Evolutionary conservation across 2,888 invertebrate species (phyloP).

Genomic region (Limnephilus auricula): DNA sequence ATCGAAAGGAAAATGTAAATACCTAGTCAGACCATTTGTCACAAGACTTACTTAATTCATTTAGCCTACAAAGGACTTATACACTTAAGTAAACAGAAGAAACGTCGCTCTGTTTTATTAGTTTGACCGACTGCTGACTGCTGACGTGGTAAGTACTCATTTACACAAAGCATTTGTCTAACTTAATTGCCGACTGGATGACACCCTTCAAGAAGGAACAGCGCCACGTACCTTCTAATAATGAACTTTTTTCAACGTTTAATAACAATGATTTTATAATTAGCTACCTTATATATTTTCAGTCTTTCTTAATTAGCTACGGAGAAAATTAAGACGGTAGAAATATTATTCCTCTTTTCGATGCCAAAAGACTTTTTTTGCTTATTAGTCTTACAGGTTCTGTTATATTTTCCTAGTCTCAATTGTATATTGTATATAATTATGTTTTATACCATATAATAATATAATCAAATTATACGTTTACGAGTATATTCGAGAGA

Average conservation of each 20-base stretch:
- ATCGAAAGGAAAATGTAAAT: not conserved
- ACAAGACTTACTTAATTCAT: not conserved
- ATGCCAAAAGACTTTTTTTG: too few relatives aligned
- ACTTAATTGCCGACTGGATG: constrained; percentile 8
- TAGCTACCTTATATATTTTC: not conserved
- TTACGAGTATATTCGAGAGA: too few relatives aligned
- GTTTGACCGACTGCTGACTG: constrained; percentile 12
- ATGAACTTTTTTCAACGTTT: not conserved
- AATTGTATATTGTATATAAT: too few relatives aligned
- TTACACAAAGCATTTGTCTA: constrained; percentile 26
- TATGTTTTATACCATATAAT: too few relatives aligned
- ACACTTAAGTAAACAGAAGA: constrained; percentile 17
- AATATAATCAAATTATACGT: too few relatives aligned
- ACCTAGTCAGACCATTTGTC: not conserved
- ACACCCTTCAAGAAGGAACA: not conserved
- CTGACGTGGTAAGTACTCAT: not conserved
- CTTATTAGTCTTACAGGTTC: too few relatives aligned
- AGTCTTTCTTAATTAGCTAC: not conserved
- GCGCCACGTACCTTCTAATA: not conserved
- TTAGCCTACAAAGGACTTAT: not conserved
- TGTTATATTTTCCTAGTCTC: too few relatives aligned
- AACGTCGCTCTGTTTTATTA: constrained; percentile 13
- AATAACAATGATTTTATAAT: not conserved
- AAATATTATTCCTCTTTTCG: not conserved
- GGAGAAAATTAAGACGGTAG: not conserved